Evolutionary conservation across 1,140 invertebrate species (phyloP), one percentile per base, ranked within the genome.

Genomic region (Brachionus manjavacas): DNA sequence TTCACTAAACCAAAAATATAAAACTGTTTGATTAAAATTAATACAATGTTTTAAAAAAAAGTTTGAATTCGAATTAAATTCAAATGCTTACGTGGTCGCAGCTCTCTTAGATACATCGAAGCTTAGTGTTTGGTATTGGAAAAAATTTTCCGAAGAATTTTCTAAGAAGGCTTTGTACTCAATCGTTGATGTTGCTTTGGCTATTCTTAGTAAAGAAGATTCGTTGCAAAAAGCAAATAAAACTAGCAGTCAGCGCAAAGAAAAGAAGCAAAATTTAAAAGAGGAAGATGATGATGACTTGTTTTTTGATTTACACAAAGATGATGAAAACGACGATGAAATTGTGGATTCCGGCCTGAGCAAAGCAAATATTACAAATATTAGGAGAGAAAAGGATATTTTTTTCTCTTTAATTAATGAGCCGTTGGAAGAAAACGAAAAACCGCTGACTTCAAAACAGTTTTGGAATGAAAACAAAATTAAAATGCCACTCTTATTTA

Each of bases 51-150:
- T 46, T 46, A 68, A 68, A 68, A 25, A 14, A 28, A 68, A 68
- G 64, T 68, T 68, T 68, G 64, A 68, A 31, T 68, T 68, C 25
- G 64, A 68, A 31, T 68, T 68, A 68, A 68, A 68, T 68, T 68
- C 64, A 68, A 68, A 68, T 28, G 25, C 28, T 28, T 68, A 31
- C 28, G 23, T 68, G 11, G 64, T 25, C 43, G 43, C 25, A 28
- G 20, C 20, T 28, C 28, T 68, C 12, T 68, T 68, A 14, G 28
- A 68, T 31, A 68, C 64, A 25, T 68, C 64, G 12, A 68, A 68
- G 64, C 64, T 68, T 28, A 68, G 7, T 68, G 25, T 68, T 68
- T 68, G 64, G 64, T 68, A 68, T 68, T 68, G 64, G 64, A 68
- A 68, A 31, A 68, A 68, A 28, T 28, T 68, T 28, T 23, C 11